Evolutionary conservation across 2,113 vertebrate species (phyloP).

Genomic region (Bungarus multicinctus): DNA sequence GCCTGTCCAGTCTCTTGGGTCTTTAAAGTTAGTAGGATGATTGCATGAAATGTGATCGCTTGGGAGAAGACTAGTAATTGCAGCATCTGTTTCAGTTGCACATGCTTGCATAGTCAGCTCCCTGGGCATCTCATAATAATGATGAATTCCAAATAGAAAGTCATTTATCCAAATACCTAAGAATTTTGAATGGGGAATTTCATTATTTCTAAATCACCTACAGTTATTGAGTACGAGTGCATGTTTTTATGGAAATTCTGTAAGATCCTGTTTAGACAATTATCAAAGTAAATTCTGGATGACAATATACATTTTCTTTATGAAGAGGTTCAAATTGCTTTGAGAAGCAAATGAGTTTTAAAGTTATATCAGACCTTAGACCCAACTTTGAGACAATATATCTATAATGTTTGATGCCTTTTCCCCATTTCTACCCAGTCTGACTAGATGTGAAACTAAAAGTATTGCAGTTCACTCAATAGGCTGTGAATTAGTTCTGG

Average conservation of each 20-base stretch:
- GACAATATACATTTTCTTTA: background rate
- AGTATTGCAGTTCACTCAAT: background rate
- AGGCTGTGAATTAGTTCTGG: background rate
- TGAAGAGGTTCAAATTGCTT: background rate
- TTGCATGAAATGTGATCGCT: background rate
- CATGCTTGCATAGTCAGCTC: slow-evolving; percentile 10
- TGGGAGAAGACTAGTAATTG: slow-evolving; percentile 7
- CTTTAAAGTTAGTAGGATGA: slow-evolving; percentile 3
- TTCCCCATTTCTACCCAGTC: background rate
- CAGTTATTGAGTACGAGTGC: background rate
- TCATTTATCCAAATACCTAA: slow-evolving; percentile 3
- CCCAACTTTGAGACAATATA: background rate
- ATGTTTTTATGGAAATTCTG: slow-evolving; percentile 10
- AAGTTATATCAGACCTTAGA: background rate
- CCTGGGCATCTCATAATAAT: slow-evolving; percentile 10
- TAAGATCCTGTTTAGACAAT: background rate
- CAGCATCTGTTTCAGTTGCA: slow-evolving; percentile 33
- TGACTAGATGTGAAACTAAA: background rate
- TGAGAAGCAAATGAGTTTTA: background rate
- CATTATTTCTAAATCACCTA: slow-evolving; percentile 27
- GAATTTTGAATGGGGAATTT: slow-evolving; percentile 1
- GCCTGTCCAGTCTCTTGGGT: slow-evolving; percentile 1
- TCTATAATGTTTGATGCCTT: background rate
- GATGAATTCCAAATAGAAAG: slow-evolving; percentile 14
- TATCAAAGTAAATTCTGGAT: background rate